Conservation (phyloP, 2,113 vertebrate species). For the Hemicordylus capensis region DNA sequence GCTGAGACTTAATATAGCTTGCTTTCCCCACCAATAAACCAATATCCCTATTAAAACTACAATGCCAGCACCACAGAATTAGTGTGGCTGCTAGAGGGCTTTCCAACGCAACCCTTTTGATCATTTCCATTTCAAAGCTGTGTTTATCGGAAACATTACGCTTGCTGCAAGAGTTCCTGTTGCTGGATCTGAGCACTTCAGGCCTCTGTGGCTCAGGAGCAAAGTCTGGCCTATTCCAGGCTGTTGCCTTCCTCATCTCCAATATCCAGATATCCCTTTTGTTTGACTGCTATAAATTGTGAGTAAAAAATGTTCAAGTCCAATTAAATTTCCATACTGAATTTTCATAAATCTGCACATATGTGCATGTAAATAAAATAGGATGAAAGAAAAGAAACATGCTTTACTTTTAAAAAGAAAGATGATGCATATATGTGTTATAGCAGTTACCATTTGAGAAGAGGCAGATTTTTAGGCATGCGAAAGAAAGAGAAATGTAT, state of each 20-base stretch:
- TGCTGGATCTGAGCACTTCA: neutral
- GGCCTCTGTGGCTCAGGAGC: rapidly evolving
- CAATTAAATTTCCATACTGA: too few species aligned
- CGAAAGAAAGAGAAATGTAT: too few species aligned
- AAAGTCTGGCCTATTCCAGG: rapidly evolving
- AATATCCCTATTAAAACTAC: neutral
- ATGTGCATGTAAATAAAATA: too few species aligned
- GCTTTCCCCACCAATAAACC: neutral
- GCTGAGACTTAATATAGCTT: rapidly evolving
- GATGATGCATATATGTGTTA: too few species aligned
- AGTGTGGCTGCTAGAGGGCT: slow-evolving; percentile 62
- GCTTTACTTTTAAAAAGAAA: too few species aligned
- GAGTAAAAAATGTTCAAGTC: neutral
- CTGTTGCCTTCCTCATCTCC: neutral
- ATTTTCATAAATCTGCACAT: too few species aligned
- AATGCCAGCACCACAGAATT: neutral
- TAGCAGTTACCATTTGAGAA: too few species aligned
- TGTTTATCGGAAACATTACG: neutral
- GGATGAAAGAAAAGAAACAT: too few species aligned
- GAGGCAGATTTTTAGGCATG: too few species aligned
- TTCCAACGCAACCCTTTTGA: slow-evolving; percentile 24
- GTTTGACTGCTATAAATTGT: neutral
- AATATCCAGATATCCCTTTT: neutral
- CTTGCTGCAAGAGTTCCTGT: rapidly evolving
- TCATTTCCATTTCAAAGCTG: neutral